phyloP scores from a whole-genome alignment of 2,797 vertebrate genomes.

The Microctenopoma lineatum region DNA sequence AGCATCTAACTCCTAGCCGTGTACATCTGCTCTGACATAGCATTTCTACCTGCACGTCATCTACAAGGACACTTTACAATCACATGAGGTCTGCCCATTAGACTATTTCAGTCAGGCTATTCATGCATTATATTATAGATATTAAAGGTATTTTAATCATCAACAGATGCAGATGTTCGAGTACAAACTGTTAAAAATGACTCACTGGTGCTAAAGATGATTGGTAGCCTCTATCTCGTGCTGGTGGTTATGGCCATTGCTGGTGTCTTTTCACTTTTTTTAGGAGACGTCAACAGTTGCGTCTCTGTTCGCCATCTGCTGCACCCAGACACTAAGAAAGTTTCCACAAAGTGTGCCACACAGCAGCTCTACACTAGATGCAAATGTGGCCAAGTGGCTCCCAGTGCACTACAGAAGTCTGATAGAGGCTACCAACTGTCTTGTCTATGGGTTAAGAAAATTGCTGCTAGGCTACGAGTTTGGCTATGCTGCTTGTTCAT shows the following conservation, averaged over 20 bases:
- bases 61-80: conserved; percentile 44
- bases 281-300: neutral
- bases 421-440: conserved; percentile 3
- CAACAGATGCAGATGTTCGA: neutral
- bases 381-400: neutral
- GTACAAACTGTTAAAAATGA: neutral
- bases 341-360: neutral
- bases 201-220: neutral
- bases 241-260: neutral
- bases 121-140: conserved; percentile 12
- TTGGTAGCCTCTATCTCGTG: conserved; percentile 5
- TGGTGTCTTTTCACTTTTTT: neutral
- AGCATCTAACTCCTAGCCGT: neutral
- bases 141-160: conserved; percentile 15
- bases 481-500: neutral
- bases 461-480: neutral
- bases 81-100: conserved; percentile 1
- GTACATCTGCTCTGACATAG: neutral
- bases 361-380: neutral
- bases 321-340: neutral
- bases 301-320: neutral
- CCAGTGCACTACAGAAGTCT: neutral
- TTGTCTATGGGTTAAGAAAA: neutral
- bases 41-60: conserved; percentile 1
- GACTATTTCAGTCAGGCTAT: neutral